Evolutionary conservation across 2,888 invertebrate species (phyloP).

Genomic region (Agriopis leucophaearia): DNA sequence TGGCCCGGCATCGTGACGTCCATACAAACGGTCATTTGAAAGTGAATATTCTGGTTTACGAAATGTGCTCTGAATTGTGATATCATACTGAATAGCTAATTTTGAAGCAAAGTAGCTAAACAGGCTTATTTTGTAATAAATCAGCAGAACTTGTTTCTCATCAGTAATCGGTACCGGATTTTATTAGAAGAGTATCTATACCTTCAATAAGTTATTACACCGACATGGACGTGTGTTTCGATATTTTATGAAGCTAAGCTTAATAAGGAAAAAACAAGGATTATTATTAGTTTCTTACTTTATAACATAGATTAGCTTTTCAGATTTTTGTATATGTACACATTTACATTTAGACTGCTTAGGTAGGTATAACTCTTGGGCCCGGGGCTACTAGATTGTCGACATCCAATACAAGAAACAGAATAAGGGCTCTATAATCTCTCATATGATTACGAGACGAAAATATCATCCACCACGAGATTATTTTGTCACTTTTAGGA

Average conservation of each 20-base stretch:
- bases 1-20: conserved; percentile 30
- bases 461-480: too few relatives aligned
- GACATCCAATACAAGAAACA: too few relatives aligned
- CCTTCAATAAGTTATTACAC: not conserved
- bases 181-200: not conserved
- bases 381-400: too few relatives aligned
- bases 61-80: conserved; percentile 42
- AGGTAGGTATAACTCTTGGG: too few relatives aligned
- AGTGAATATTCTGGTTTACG: conserved; percentile 41
- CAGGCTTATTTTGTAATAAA: conserved; percentile 13
- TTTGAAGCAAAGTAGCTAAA: conserved; percentile 8
- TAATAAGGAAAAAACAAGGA: too few relatives aligned
- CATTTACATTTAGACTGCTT: too few relatives aligned
- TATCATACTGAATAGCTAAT: conserved; percentile 14
- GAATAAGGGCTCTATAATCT: too few relatives aligned
- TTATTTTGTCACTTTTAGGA: too few relatives aligned
- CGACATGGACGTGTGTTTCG: not conserved
- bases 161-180: not conserved
- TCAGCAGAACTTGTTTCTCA: conserved; percentile 3
- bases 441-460: too few relatives aligned
- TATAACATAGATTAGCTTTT: too few relatives aligned
- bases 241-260: not conserved
- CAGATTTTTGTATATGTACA: too few relatives aligned
- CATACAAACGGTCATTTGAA: conserved; percentile 40
- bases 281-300: too few relatives aligned